Evolutionary conservation across 2,797 vertebrate genomes (phyloP), one percentile per base, ranked within the genome.

Genomic region (Melanotaenia maccullochi): DNA sequence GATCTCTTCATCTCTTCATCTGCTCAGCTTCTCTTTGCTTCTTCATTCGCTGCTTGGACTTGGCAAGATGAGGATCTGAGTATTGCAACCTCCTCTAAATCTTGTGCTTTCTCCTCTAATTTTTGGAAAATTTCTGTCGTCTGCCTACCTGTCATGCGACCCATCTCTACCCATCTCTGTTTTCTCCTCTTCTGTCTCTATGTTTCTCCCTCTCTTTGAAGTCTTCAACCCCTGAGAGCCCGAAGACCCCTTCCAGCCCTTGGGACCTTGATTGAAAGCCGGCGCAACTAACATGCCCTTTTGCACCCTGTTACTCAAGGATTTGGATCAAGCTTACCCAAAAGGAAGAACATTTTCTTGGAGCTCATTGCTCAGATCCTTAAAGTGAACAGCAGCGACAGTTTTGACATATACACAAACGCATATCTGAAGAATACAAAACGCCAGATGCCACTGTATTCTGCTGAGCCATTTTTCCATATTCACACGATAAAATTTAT

Each of bases 181-280:
- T 93, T 93, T 95, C 89, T 92, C 85, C 90, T 93, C 84, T 89
- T 92, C 90, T 95, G 81, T 95, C 88, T 94, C 83, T 94, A 55
- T 94, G 85, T 95, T 89, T 94, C 87, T 93, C 89, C 89, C 61
- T 91, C 76, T 94, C 88, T 92, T 84, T 93, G 90, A 95, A 95
- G 95, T 94, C 94, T 91, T 92, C 93, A 30, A 90, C 90, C 90
- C 90, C 90, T 0, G 94, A 95, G 94, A 94, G 93, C 89, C 93
- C 93, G 89, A 90, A 93, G 93, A 94, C 91, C 89, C 93, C 94
- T 58, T 51, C 73, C 73, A 93, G 86, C 92, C 94, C 94, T 64
- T 95, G 95, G 95, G 91, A 94, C 92, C 94, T 95, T 92, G 94
- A 95, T 91, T 95, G 94, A 95, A 92, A 87, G 87, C 84, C 87